Evolutionary conservation across 2,888 invertebrate genomes (phyloP).

Genomic region (Teleogryllus oceanicus): DNA sequence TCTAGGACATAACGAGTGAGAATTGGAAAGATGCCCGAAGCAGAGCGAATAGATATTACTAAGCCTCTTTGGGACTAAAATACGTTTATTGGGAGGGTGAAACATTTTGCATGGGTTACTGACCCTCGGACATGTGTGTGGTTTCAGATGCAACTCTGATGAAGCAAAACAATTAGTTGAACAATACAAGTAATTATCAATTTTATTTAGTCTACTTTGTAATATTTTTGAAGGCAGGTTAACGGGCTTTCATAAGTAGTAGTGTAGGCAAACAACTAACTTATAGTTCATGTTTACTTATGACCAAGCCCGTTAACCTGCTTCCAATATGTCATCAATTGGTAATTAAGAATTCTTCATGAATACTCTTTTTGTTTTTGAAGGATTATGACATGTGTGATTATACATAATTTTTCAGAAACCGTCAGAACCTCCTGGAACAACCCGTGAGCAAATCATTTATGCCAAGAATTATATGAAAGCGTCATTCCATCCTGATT

Average conservation of each 20-base stretch:
- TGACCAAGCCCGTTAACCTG: too few relatives aligned
- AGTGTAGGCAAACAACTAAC: too few relatives aligned
- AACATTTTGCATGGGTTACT: slow-evolving; percentile 80
- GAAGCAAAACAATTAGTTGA: slow-evolving; percentile 72
- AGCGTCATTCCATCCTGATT: slow-evolving; percentile 91
- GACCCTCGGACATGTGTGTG: slow-evolving; percentile 70
- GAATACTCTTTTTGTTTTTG: not conserved
- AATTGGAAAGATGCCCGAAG: not conserved
- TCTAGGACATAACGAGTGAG: too few relatives aligned
- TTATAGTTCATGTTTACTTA: too few relatives aligned
- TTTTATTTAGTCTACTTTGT: not conserved
- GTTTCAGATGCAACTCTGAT: slow-evolving; percentile 63
- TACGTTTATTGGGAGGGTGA: slow-evolving; percentile 74
- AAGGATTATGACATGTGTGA: not conserved
- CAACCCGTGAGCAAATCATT: slow-evolving; percentile 66
- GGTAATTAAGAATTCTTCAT: too few relatives aligned
- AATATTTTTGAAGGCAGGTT: too few relatives aligned
- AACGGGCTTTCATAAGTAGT: too few relatives aligned
- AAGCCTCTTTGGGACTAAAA: slow-evolving; percentile 76
- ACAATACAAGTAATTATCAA: slow-evolving; percentile 61
- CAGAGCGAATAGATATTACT: slow-evolving; percentile 64
- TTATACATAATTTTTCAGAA: slow-evolving; percentile 47
- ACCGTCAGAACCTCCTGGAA: slow-evolving; percentile 64
- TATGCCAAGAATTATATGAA: slow-evolving; percentile 78
- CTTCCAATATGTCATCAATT: too few relatives aligned